Evolutionary conservation across 2,888 invertebrate species (phyloP), one percentile per base, ranked within the genome.

Genomic region (Leptinotarsa haldemani): DNA sequence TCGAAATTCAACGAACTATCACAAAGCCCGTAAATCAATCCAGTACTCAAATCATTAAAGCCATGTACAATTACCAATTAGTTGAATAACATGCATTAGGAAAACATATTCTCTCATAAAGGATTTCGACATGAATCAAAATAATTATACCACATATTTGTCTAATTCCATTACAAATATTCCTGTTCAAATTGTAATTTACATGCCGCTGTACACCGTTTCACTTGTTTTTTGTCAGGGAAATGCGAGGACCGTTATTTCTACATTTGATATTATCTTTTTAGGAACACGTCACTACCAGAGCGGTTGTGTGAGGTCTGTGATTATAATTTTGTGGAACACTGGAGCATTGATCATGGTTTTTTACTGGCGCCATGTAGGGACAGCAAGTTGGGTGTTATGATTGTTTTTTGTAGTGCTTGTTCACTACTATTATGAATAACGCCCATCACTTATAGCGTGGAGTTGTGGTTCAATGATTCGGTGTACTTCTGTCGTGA

Each of bases 121-220:
- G 40, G 61, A 30, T 61, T 61, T 61, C 40, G 5, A 61, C 61
- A 61, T 61, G 61, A 61, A 61, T 61, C 61, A 61, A 61, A 61
- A 61, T 61, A 61, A 61, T 61, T 61, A 61, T 61, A 40, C 30
- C 61, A 40, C 61, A 61, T 61, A 61, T 61, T 61, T 61, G 61
- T n/a, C 61, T 61, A 40, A 61, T 61, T 61, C 12, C 30, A 61
- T 61, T 61, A 40, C 61, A 40, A 61, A 61, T 61, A 30, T 40
- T 61, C 18, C 61, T 61, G 30, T 61, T 61, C 61, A n/a, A 13
- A 40, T n/a, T 40, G 61, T 30, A 61, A 61, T 61, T 40, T 16
- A 61, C 61, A 61, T 61, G 40, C 30, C 40, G 61, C 61, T 40
- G 61, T 61, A 61, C 25, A 61, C 40, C 61, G n/a, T 40, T 15